phyloP scores from a whole-genome alignment of 2,888 invertebrate species.

The Aphrophora alni region DNA sequence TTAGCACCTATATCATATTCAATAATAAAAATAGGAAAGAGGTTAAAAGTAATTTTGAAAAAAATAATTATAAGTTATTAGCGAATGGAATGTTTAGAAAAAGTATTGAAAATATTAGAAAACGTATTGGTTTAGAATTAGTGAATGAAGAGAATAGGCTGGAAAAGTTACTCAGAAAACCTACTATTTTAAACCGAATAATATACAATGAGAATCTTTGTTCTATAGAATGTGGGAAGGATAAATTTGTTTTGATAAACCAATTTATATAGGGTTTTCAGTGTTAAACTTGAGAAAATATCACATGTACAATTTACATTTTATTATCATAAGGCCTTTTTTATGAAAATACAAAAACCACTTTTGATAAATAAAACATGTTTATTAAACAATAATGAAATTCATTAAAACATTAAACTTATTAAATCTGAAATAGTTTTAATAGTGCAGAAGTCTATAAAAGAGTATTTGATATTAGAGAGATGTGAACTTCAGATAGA shows the following conservation, averaged over 20 bases:
- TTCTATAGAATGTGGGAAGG: constrained; percentile 42
- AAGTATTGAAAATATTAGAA: constrained; percentile 37
- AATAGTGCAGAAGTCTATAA: too few relatives aligned
- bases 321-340: constrained; percentile 22
- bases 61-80: constrained; percentile 46
- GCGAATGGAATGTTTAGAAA: constrained; percentile 48
- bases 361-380: too few relatives aligned
- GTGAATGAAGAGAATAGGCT: constrained; percentile 34
- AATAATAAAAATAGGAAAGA: constrained; percentile 36
- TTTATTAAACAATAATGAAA: too few relatives aligned
- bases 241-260: constrained; percentile 40
- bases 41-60: constrained; percentile 41
- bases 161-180: background rate
- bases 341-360: too few relatives aligned
- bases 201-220: constrained; percentile 44
- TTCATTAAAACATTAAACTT: too few relatives aligned
- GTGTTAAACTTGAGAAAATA: constrained; percentile 38
- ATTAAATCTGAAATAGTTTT: too few relatives aligned
- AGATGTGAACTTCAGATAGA: too few relatives aligned
- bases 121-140: constrained; percentile 40
- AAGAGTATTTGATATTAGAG: too few relatives aligned
- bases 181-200: constrained; percentile 11
- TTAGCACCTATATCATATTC: constrained; percentile 50
- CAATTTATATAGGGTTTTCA: constrained; percentile 42
- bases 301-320: constrained; percentile 28